A percentile compares a stretch with the other conserved stretches of the same genome.
phyloP scores from a whole-genome alignment of 2,888 invertebrate genomes.

The Parasteatoda lunata region DNA sequence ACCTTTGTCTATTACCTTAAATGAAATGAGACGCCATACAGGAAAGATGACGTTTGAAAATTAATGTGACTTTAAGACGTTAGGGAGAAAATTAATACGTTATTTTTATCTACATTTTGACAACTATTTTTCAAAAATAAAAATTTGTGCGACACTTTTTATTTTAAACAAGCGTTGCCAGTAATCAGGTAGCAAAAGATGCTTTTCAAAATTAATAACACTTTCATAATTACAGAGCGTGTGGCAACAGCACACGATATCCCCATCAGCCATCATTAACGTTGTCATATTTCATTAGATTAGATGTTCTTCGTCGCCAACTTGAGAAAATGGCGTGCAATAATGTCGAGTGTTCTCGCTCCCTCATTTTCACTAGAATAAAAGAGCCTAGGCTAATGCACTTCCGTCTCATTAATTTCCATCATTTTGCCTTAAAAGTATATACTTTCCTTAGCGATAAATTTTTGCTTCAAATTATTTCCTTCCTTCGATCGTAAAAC shows the following conservation, averaged over 20 bases:
- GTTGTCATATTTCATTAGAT: constrained; percentile 62
- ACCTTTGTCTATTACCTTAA: not conserved
- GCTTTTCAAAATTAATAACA: constrained; percentile 57
- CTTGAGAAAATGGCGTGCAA: constrained; percentile 60
- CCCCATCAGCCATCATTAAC: constrained; percentile 62
- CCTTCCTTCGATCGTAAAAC: constrained; percentile 28
- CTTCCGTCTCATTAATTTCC: constrained; percentile 61
- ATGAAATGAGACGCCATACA: not conserved
- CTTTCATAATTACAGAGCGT: constrained; percentile 39
- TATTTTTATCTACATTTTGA: not conserved
- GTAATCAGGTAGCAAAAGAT: constrained; percentile 52
- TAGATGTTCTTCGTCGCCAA: constrained; percentile 35
- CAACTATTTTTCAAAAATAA: not conserved
- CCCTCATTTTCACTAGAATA: constrained; percentile 21
- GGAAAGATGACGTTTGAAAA: not conserved
- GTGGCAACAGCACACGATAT: constrained; percentile 34
- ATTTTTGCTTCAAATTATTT: constrained; percentile 56
- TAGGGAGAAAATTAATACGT: constrained; percentile 1
- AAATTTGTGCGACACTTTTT: not conserved
- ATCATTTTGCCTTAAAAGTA: constrained; percentile 45
- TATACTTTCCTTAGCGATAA: constrained; percentile 27
- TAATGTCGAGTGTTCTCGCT: constrained; percentile 41
- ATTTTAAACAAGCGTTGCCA: constrained; percentile 11
- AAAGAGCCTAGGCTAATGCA: constrained; percentile 32
- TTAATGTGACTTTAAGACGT: constrained; percentile 2